Percentiles rank a stretch among this genome's conserved stretches.
These are phyloP conservation scores for Trachelus iudaicus DNA, from an alignment of 2,888 invertebrate species.

Conservation along the genomic window DNA sequence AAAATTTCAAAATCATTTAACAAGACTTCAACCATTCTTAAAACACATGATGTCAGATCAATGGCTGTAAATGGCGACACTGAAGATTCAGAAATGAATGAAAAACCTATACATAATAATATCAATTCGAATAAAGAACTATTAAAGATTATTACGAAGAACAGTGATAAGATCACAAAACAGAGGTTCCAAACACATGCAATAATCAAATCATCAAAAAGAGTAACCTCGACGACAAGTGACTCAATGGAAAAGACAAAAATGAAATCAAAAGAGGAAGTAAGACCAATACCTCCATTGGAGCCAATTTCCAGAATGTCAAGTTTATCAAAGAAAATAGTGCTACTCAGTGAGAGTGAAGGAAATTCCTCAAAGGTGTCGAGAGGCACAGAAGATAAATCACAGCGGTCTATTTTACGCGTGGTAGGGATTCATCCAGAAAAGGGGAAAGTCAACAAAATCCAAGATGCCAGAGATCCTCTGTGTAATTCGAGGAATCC, in stretches of 20 bases:
- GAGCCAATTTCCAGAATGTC: not conserved
- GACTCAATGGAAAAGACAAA: not conserved
- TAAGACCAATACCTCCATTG: not conserved
- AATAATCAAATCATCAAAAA: not conserved
- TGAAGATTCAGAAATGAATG: not conserved
- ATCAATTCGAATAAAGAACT: not conserved
- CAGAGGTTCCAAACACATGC: not conserved
- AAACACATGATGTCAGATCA: slow-evolving; percentile 42
- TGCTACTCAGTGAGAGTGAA: not conserved
- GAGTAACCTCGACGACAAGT: not conserved
- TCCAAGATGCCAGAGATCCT: not conserved
- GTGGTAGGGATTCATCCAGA: not conserved
- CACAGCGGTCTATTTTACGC: not conserved
- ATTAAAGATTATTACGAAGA: not conserved
- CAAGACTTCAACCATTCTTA: slow-evolving; percentile 14
- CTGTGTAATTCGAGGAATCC: not conserved
- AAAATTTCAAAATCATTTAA: not conserved
- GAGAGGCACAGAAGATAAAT: not conserved
- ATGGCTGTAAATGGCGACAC: slow-evolving; percentile 16
- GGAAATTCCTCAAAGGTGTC: not conserved
- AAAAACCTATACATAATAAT: not conserved
- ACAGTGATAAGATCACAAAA: not conserved
- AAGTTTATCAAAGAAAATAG: not conserved
- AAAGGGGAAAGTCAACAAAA: not conserved
- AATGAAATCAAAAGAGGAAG: not conserved